Conservation (phyloP, 2,113 vertebrate species). For the Pipa parva region DNA sequence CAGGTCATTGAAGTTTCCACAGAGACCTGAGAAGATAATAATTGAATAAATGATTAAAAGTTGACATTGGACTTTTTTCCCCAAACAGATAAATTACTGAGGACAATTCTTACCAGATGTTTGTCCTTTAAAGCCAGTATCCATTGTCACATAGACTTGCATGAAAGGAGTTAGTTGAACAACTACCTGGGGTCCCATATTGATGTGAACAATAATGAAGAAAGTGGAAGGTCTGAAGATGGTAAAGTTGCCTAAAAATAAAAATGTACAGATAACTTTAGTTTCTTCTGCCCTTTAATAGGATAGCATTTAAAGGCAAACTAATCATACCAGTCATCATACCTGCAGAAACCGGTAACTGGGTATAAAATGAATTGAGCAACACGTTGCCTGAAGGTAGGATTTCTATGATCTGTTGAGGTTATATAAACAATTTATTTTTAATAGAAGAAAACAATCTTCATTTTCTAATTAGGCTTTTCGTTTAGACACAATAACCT, state of each 20-base stretch:
- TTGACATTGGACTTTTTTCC: no score
- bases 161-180: constrained; percentile 78
- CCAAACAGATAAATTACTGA: accelerated
- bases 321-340: constrained; percentile 10
- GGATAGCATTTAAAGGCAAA: no score
- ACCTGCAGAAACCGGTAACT: constrained; percentile 80
- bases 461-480: no score
- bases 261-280: not conserved
- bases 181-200: constrained; percentile 66
- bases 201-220: constrained; percentile 67
- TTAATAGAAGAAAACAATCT: not conserved
- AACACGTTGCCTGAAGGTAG: constrained; percentile 68
- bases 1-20: constrained; percentile 84
- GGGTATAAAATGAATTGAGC: constrained; percentile 73
- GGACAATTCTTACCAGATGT: constrained; percentile 71
- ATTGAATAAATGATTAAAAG: not conserved
- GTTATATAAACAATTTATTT: constrained; percentile 1
- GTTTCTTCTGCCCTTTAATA: not conserved
- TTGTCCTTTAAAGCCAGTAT: constrained; percentile 55
- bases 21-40: constrained; percentile 70
- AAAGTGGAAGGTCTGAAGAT: constrained; percentile 79
- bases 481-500: no score
- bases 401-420: constrained; percentile 67
- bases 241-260: constrained; percentile 66
- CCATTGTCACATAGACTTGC: constrained; percentile 75